A percentile compares a stretch with the other conserved stretches of the same genome.
phyloP scores from a whole-genome alignment of 2,797 vertebrate species.

The Pagetopsis macropterus region DNA sequence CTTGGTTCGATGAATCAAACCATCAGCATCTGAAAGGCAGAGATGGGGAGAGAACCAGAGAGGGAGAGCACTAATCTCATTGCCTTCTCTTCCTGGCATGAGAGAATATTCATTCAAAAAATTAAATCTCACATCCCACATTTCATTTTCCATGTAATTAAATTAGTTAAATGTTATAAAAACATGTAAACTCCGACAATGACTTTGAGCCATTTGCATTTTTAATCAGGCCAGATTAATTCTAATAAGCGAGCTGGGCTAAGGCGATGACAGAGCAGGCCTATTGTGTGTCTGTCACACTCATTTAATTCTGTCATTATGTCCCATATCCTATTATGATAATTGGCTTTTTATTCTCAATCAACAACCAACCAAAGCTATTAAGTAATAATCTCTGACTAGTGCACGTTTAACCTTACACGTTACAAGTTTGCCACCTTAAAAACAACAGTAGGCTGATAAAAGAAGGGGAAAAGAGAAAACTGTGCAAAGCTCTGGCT shows the following conservation, averaged over 20 bases:
- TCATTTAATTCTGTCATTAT: slow-evolving; percentile 82
- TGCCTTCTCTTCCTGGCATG: slow-evolving; percentile 75
- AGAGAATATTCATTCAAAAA: slow-evolving; percentile 77
- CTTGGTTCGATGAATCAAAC: slow-evolving; percentile 72
- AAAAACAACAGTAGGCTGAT: slow-evolving; percentile 38
- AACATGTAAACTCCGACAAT: slow-evolving; percentile 84
- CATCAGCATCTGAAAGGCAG: slow-evolving; percentile 64
- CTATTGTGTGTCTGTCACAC: slow-evolving; percentile 83
- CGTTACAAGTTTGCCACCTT: slow-evolving; percentile 53
- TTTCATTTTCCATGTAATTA: slow-evolving; percentile 86
- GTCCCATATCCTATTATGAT: slow-evolving; percentile 82
- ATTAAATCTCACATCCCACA: slow-evolving; percentile 69
- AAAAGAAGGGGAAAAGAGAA: slow-evolving; percentile 26
- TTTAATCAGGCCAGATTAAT: slow-evolving; percentile 86
- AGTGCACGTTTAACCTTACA: slow-evolving; percentile 74
- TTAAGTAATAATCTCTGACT: slow-evolving; percentile 81
- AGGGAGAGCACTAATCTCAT: slow-evolving; percentile 76
- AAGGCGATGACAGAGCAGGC: slow-evolving; percentile 76
- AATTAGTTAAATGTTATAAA: slow-evolving; percentile 84
- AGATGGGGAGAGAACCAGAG: slow-evolving; percentile 61
- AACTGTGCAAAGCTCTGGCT: slow-evolving; percentile 11
- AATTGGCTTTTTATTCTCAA: slow-evolving; percentile 82
- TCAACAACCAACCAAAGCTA: slow-evolving; percentile 79
- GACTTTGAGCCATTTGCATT: slow-evolving; percentile 84
- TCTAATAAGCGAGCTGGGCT: slow-evolving; percentile 81